Evolutionary conservation across 2,888 invertebrate species (phyloP).

Genomic region (Arge pagana): DNA sequence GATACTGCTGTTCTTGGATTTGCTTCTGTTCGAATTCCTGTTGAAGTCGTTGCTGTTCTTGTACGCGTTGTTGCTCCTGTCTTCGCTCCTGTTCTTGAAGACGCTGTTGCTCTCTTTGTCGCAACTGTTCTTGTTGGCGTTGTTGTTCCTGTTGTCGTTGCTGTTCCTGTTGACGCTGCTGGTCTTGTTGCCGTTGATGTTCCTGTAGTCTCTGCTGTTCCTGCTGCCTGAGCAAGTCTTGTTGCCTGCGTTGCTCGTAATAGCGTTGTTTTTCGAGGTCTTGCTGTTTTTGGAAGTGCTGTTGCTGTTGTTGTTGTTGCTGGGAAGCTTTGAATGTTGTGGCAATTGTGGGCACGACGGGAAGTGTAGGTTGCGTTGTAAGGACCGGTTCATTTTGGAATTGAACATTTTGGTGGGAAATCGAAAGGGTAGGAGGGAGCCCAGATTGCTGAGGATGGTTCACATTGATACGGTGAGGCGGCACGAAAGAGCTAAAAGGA

Average conservation of each 20-base stretch:
- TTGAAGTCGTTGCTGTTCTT: conserved; percentile 49
- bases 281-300: conserved; percentile 38
- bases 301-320: conserved; percentile 37
- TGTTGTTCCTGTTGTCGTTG: conserved; percentile 36
- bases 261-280: conserved; percentile 44
- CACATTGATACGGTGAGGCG: conserved; percentile 57
- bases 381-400: conserved; percentile 30
- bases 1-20: conserved; percentile 58
- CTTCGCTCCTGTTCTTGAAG: conserved; percentile 42
- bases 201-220: conserved; percentile 41
- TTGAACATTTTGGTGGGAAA: conserved; percentile 48
- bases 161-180: conserved; percentile 33
- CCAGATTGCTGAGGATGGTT: conserved; percentile 50
- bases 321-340: conserved; percentile 16
- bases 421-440: conserved; percentile 41
- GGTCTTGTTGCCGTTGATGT: conserved; percentile 34
- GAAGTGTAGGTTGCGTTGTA: too few species aligned
- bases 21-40: conserved; percentile 50
- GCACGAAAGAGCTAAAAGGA: conserved; percentile 48
- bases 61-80: conserved; percentile 41
- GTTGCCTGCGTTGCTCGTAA: conserved; percentile 48
- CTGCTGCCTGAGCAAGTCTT: conserved; percentile 46
- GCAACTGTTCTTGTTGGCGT: conserved; percentile 23
- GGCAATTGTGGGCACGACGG: background rate
- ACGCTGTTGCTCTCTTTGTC: conserved; percentile 26